phyloP scores from a whole-genome alignment of 2,113 vertebrate species.

The Shinisaurus crocodilurus region DNA sequence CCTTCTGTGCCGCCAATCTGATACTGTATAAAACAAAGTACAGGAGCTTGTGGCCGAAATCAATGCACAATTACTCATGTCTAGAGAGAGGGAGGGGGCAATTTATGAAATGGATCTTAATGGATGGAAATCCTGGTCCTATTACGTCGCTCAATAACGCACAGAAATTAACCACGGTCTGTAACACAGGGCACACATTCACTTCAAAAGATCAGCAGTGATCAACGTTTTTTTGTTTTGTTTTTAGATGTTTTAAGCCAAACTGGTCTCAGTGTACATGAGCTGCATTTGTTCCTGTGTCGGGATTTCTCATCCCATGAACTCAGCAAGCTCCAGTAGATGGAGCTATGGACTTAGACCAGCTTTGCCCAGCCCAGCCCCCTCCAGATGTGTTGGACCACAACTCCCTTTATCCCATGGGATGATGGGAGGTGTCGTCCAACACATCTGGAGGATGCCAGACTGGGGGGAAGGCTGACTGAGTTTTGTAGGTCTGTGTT shows the following conservation, averaged over 20 bases:
- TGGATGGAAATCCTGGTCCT: background rate
- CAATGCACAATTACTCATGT: background rate
- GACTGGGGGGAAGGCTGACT: background rate
- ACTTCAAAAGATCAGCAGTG: background rate
- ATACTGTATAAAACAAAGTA: background rate
- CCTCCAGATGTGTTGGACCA: too few species aligned
- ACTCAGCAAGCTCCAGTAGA: background rate
- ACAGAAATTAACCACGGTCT: background rate
- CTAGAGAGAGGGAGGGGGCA: slow-evolving; percentile 6
- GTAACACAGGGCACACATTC: background rate
- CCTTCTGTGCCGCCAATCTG: background rate
- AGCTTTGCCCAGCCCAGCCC: background rate
- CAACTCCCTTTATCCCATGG: background rate
- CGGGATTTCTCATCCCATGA: slow-evolving; percentile 5
- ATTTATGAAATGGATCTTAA: slow-evolving; percentile 17
- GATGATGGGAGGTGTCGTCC: too few species aligned
- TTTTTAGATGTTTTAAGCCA: background rate
- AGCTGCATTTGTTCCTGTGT: background rate
- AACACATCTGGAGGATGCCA: too few species aligned
- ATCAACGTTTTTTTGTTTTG: background rate
- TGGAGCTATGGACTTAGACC: background rate
- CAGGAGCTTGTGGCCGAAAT: background rate
- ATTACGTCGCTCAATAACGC: slow-evolving; percentile 15
- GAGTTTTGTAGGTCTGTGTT: too few species aligned
- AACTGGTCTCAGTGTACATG: background rate